Conservation (phyloP, 2,888 invertebrate species). For the Auanema sp. region DNA sequence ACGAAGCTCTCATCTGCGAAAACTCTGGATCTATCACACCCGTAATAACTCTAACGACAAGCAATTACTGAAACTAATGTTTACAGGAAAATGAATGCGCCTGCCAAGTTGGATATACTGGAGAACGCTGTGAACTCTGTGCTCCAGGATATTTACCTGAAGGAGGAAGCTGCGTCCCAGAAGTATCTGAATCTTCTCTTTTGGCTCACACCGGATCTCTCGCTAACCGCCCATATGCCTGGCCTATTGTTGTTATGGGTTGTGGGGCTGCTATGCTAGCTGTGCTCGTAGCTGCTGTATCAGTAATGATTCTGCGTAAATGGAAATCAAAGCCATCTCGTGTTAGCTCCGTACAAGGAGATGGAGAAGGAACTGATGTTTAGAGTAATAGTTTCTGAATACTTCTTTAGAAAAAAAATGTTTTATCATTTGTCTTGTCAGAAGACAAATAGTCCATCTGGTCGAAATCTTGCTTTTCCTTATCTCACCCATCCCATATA, state of each 20-base stretch:
- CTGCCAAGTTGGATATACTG: conserved; percentile 38
- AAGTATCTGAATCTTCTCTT: conserved; percentile 41
- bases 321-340: conserved; percentile 45
- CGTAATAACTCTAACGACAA: conserved; percentile 10
- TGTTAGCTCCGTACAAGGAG: conserved; percentile 41
- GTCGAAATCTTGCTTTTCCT: no score
- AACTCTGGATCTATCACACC: conserved; percentile 38
- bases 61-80: not conserved
- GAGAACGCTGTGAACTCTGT: conserved; percentile 41
- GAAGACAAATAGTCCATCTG: no score
- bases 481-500: no score
- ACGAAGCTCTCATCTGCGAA: conserved; percentile 41
- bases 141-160: conserved; percentile 33
- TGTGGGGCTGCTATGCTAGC: conserved; percentile 34
- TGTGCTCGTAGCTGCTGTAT: conserved; percentile 27
- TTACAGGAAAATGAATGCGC: conserved; percentile 43
- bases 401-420: no score
- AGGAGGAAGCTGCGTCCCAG: conserved; percentile 37
- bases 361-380: conserved; percentile 43
- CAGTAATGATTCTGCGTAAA: conserved; percentile 33
- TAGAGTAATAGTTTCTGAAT: conserved; percentile 11
- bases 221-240: conserved; percentile 33
- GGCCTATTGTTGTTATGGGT: conserved; percentile 39
- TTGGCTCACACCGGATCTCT: conserved; percentile 36
- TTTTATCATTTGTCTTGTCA: no score